Evolutionary conservation across 2,797 vertebrate genomes (phyloP), one percentile per base, ranked within the genome.

Genomic region (Peromyscus aztecus): DNA sequence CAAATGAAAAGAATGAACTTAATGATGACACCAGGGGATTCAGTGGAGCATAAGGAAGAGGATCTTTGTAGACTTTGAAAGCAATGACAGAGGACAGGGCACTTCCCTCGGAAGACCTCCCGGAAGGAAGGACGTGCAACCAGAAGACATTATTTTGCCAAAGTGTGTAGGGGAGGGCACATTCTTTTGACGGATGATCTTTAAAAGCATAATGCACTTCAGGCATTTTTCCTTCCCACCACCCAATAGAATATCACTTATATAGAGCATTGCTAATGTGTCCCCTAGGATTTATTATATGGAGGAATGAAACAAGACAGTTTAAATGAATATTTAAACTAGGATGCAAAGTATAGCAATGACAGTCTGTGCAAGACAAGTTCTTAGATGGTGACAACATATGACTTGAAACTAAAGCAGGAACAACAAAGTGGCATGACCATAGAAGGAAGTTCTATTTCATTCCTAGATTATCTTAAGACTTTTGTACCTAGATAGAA

Each of bases 121-220:
- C 31, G 34, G 12, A 52, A 90, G 0, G 52, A n/a, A 57, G 4
- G 2, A 24, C 6, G 6, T 76, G 2, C 19, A 91, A 21, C 2
- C 57, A 61, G 16, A 90, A 82, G 40, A 77, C 3, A 23, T 24
- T 40, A 10, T n/a, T 37, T 90, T 91, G 16, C 4, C 61, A 77
- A 0, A 75, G 0, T 34, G 34, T 55, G 0, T 6, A 0, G 5
- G 37, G n/a, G 19, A 24, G 6, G 14, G 16, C 27, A 27, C 21
- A 52, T 40, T 88, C 6, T 3, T 43, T 83, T 43, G 63, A 63
- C 8, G 40, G 2, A 21, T 89, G 23, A 95, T 31, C 19, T 85
- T 93, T 85, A 55, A 67, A 76, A 11, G 55, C 10, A 43, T 43
- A 40, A n/a, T 29, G 69, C 2, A 59, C 81, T 80, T 96, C 23